Evolutionary conservation across 1,140 invertebrate species (phyloP).

Genomic region (Hypothenemus hampei): DNA sequence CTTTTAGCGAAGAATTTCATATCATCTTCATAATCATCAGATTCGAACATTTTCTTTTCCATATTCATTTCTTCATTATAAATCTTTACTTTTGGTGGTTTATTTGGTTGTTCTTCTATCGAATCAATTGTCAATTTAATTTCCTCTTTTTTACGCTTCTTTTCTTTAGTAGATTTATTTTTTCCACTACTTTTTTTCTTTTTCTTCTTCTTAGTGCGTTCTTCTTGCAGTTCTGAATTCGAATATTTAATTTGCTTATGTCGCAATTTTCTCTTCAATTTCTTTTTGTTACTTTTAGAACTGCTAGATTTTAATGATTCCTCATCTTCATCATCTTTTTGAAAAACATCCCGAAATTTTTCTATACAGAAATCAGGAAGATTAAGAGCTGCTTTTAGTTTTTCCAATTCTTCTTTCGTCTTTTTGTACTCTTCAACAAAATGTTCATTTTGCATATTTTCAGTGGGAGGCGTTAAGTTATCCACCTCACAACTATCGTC

Average conservation of each 20-base stretch:
- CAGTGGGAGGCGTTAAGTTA: background rate
- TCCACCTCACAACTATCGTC: background rate
- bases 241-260: background rate
- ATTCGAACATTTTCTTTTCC: background rate
- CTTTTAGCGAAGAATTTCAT: slow-evolving; percentile 17
- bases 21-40: slow-evolving; percentile 15
- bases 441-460: background rate
- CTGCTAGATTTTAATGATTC: too few species aligned
- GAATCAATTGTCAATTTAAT: background rate
- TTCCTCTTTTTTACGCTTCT: slow-evolving; percentile 9
- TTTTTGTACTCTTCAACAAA: slow-evolving; percentile 20
- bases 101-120: background rate
- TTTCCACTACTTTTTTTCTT: slow-evolving; percentile 2
- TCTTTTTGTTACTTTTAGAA: background rate
- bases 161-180: background rate
- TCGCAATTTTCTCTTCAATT: slow-evolving; percentile 15
- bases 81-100: background rate
- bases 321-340: too few species aligned
- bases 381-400: slow-evolving; percentile 17
- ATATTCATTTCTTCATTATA: background rate
- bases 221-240: slow-evolving; percentile 10
- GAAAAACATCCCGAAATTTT: too few species aligned
- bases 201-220: slow-evolving; percentile 9
- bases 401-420: slow-evolving; percentile 22
- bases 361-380: background rate